phyloP scores from a whole-genome alignment of 37 sponge, comb jelly and placozoan genomes.

The Geodia barretti region DNA sequence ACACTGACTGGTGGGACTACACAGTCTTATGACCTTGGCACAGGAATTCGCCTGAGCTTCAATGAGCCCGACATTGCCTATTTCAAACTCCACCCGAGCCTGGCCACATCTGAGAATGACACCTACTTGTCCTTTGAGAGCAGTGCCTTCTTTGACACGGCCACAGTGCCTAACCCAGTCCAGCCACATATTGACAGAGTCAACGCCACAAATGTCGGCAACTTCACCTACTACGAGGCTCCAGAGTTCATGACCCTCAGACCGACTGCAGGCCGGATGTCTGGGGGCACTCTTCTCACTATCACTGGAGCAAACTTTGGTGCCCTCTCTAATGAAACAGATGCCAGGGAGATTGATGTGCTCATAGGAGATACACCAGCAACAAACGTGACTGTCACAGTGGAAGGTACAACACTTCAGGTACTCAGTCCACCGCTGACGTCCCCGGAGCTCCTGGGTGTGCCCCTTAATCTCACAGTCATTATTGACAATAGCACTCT shows the following conservation, averaged over 20 bases:
- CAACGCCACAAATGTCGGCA: slow-evolving; percentile 70
- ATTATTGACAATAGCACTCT: slow-evolving; percentile 85
- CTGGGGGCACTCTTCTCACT: slow-evolving; percentile 78
- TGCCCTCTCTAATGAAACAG: slow-evolving; percentile 38
- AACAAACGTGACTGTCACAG: slow-evolving; percentile 56
- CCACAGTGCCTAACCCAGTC: slow-evolving; percentile 81
- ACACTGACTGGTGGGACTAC: slow-evolving; percentile 71
- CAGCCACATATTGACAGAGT: slow-evolving; percentile 70
- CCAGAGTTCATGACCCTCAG: slow-evolving; percentile 73
- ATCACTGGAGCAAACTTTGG: slow-evolving; percentile 84
- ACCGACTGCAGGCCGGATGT: slow-evolving; percentile 79
- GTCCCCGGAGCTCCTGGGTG: slow-evolving; percentile 8
- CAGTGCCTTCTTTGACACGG: slow-evolving; percentile 86
- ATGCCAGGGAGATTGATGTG: slow-evolving; percentile 70
- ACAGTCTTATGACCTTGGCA: slow-evolving; percentile 25
- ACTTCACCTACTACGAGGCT: slow-evolving; percentile 72
- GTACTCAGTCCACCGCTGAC: slow-evolving; percentile 60
- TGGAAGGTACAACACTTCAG: slow-evolving; percentile 36
- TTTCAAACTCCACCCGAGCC: slow-evolving; percentile 68
- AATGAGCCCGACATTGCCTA: slow-evolving; percentile 44
- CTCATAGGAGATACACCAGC: slow-evolving; percentile 44
- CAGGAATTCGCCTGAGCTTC: slow-evolving; percentile 56
- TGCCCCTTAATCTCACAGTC: slow-evolving; percentile 65
- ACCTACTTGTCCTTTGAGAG: slow-evolving; percentile 63
- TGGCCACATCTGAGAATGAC: slow-evolving; percentile 73